Evolutionary conservation across 2,797 vertebrate species (phyloP).

Genomic region (Brachyrhaphis roseni): DNA sequence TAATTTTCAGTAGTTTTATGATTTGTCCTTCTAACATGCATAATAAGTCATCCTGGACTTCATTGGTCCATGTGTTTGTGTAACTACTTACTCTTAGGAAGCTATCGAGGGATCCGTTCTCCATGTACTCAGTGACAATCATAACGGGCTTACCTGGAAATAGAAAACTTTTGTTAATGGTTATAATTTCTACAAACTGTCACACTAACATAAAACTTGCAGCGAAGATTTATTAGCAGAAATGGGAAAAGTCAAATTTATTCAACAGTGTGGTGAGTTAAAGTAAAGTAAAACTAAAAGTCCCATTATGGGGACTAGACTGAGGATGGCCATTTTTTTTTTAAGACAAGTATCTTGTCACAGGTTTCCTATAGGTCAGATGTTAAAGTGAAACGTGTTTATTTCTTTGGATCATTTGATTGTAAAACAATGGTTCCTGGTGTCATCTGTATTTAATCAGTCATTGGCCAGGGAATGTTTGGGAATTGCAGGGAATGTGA

Average conservation of each 20-base stretch:
- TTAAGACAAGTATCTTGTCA: slow-evolving; percentile 34
- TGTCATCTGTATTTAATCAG: slow-evolving; percentile 79
- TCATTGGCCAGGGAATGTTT: slow-evolving; percentile 36
- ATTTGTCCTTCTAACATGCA: not conserved
- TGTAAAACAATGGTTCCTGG: slow-evolving; percentile 71
- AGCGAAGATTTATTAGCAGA: slow-evolving; percentile 37
- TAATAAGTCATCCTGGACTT: not conserved
- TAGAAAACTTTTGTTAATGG: slow-evolving; percentile 11
- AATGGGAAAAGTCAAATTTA: slow-evolving; percentile 16
- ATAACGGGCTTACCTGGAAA: slow-evolving; percentile 84
- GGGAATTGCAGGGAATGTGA: slow-evolving; percentile 30
- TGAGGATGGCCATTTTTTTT: slow-evolving; percentile 19
- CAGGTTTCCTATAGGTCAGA: slow-evolving; percentile 75
- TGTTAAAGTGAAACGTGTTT: slow-evolving; percentile 81
- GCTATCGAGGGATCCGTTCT: slow-evolving; percentile 85
- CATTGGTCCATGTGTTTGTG: slow-evolving; percentile 1
- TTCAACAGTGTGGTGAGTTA: slow-evolving; percentile 29
- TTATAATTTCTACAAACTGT: slow-evolving; percentile 7
- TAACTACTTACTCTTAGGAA: slow-evolving; percentile 82
- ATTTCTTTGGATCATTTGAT: slow-evolving; percentile 65
- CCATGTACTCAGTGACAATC: slow-evolving; percentile 87
- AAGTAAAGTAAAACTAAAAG: slow-evolving; percentile 48
- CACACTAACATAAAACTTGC: not conserved
- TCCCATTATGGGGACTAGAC: slow-evolving; percentile 35
- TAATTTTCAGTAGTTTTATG: not conserved